phyloP scores from a whole-genome alignment of 2,113 vertebrate species.

The Apodemus sylvaticus region DNA sequence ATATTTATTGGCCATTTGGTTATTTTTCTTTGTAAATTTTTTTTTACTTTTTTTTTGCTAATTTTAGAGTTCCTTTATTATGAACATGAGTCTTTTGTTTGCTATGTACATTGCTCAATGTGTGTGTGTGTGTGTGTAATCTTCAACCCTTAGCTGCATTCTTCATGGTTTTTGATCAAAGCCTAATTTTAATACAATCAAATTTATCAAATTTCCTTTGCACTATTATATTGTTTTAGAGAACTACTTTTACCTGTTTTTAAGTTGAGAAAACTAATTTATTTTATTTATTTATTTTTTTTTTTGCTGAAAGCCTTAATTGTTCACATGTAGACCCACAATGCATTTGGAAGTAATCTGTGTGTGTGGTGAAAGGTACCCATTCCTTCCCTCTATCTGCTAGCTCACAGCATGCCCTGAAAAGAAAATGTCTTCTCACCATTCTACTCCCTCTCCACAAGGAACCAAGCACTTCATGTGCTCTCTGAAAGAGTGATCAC shows the following conservation, averaged over 20 bases:
- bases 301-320: not conserved
- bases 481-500: not conserved
- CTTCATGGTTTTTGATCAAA: conserved; percentile 6
- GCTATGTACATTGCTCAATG: not conserved
- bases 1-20: not conserved
- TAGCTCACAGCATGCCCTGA: not conserved
- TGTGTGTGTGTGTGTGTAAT: not conserved
- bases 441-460: not conserved
- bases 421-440: not conserved
- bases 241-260: not conserved
- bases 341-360: conserved; percentile 30
- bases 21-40: not conserved
- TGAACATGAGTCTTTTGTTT: not conserved
- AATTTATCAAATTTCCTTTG: not conserved
- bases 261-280: not conserved
- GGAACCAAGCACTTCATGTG: not conserved
- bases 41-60: not conserved
- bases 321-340: not conserved
- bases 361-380: not conserved
- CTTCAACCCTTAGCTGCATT: not conserved
- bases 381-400: not conserved
- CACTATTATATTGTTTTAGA: not conserved
- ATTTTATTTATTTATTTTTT: no score
- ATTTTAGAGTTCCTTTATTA: conserved; percentile 17
- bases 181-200: conserved; percentile 21